Base-by-base conservation (phyloP, 2,888 invertebrate genomes). In the Muschampia plurimacula region DNA sequence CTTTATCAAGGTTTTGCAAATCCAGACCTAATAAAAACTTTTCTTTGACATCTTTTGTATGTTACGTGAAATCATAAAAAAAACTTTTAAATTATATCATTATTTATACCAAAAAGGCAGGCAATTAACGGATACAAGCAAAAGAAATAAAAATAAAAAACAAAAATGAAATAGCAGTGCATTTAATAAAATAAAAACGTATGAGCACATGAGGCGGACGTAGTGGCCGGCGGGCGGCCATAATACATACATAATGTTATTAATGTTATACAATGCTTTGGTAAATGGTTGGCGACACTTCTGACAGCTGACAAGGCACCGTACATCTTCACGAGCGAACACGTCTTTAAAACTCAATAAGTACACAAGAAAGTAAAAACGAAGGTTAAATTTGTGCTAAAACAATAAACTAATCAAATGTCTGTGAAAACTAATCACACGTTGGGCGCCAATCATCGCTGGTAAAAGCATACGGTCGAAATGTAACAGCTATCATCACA, bases 151-250 rank as follows among this genome's bases (percentile, higher is more conserved):
- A 67, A 68, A 77, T 82, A 83, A 83, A 83, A 82, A 83, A 81
- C 82, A 77, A 80, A 84, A 80, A 80, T 85, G 88, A 85, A 89
- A 86, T 88, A 90, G 90, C 89, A 89, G 90, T 90, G 90, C 89
- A 89, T 90, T 90, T 90, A 90, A 87, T 90, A 86, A 87, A 88
- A 89, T 86, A 87, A 88, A 86, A 85, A 83, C 85, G 86, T 85
- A 84, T 87, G 89, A 89, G 87, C 87, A 86, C 83, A 85, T 78
- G 82, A 88, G 87, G 86, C 87, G 86, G 87, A 85, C 79, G 80
- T 74, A 75, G 78, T 79, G 76, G 79, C 75, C 75, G 76, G 77
- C 77, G 76, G 74, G 65, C 73, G 67, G 52, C 60, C 70, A 22
- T 22, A 22, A 62, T 63, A 71, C 64, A 67, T 28, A 65, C 64